Percentiles rank a stretch among this genome's conserved stretches.
These are phyloP conservation scores for Cancer borealis DNA, from an alignment of 2,888 invertebrate species.

Conservation along the genomic window DNA sequence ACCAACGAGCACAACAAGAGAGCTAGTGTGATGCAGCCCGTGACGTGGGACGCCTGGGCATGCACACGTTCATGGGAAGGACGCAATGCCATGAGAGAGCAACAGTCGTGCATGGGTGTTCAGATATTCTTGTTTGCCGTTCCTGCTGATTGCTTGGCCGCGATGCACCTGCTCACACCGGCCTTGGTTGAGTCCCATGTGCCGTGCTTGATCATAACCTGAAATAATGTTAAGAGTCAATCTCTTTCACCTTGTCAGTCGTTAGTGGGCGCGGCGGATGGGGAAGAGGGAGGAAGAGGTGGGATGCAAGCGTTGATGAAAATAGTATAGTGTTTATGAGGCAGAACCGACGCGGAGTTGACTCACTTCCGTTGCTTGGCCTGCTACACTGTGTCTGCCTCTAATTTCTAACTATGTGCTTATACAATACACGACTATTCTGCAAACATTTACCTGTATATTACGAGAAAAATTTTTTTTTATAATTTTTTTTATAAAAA, in stretches of 20 bases:
- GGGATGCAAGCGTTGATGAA: background rate
- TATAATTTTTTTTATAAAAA: too few species aligned
- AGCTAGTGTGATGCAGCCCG: slow-evolving; percentile 35
- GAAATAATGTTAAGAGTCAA: background rate
- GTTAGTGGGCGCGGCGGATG: background rate
- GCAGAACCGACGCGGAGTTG: background rate
- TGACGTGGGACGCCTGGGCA: background rate
- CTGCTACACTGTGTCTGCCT: background rate
- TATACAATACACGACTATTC: too few species aligned
- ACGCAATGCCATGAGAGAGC: background rate
- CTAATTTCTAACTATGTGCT: background rate
- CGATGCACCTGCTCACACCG: background rate
- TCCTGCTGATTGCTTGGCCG: background rate
- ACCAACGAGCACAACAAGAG: slow-evolving; percentile 51
- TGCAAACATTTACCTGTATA: too few species aligned
- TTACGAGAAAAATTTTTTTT: too few species aligned
- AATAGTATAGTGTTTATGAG: background rate
- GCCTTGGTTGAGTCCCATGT: background rate
- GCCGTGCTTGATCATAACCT: background rate
- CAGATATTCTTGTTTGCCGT: background rate
- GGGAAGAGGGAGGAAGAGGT: background rate
- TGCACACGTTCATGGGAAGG: background rate
- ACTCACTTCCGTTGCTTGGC: background rate
- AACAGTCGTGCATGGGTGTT: background rate
- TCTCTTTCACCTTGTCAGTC: background rate